Conservation (phyloP, 2,797 vertebrate species). For the Argya squamiceps region DNA sequence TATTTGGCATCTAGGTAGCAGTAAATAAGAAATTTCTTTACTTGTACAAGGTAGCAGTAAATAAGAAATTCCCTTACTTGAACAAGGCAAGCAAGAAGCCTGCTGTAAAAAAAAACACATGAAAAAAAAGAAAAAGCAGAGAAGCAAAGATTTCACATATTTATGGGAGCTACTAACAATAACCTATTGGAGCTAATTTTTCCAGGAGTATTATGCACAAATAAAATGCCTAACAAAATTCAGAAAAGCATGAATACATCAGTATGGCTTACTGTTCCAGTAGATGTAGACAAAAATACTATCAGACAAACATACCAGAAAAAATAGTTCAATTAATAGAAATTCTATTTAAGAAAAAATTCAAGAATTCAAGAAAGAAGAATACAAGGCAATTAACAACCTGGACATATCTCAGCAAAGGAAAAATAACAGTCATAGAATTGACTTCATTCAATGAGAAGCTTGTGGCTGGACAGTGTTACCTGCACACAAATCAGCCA, state of each 20-base stretch:
- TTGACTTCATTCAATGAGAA: background rate
- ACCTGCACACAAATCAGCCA: constrained; percentile 85
- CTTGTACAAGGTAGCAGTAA: background rate
- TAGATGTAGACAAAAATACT: background rate
- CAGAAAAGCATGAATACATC: background rate
- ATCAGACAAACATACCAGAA: background rate
- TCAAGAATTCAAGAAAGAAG: background rate
- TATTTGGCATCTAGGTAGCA: background rate
- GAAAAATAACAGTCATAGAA: background rate
- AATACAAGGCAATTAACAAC: background rate
- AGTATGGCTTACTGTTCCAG: background rate
- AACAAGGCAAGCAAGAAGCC: background rate
- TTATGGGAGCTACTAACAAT: background rate
- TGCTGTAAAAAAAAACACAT: background rate
- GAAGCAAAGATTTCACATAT: background rate
- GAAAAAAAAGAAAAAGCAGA: background rate
- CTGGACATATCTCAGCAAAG: background rate
- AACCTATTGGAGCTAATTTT: background rate
- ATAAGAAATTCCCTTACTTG: background rate
- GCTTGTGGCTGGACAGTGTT: background rate
- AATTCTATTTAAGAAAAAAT: background rate
- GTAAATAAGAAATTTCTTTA: background rate
- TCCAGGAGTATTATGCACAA: background rate
- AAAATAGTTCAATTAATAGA: background rate
- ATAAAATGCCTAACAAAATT: background rate